phyloP scores from a whole-genome alignment of 2,797 vertebrate genomes.

The Podarcis lilfordi region DNA sequence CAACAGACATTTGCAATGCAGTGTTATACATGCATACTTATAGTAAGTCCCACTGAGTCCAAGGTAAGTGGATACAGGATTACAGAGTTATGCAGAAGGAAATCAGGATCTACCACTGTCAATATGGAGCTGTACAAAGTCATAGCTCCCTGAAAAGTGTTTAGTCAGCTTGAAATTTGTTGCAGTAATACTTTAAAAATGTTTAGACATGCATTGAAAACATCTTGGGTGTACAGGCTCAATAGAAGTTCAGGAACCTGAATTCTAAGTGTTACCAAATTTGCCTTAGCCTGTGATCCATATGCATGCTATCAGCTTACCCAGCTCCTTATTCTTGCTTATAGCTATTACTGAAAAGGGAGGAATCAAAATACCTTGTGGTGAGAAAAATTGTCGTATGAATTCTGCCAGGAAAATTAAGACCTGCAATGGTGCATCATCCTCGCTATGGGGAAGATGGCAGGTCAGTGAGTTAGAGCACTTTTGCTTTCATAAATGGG shows the following conservation, averaged over 20 bases:
- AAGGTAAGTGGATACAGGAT: no score
- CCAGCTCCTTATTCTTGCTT: neutral
- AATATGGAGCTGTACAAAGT: neutral
- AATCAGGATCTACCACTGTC: neutral
- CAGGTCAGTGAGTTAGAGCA: no score
- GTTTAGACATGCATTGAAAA: no score
- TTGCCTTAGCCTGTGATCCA: neutral
- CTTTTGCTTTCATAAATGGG: no score
- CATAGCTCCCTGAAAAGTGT: no score
- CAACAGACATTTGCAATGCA: neutral
- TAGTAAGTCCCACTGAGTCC: no score
- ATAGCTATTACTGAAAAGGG: neutral
- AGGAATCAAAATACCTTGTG: neutral
- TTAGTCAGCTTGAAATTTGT: neutral
- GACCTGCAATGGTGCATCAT: neutral
- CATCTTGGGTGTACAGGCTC: no score
- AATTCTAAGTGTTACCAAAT: neutral
- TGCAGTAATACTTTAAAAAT: neutral
- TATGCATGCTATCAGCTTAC: no score
- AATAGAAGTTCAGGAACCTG: neutral
- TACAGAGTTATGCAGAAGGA: neutral
- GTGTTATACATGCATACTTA: no score
- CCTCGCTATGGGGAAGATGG: no score
- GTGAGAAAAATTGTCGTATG: neutral
- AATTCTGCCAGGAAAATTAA: constrained; percentile 13